These are phyloP conservation scores for Clarias batrachus DNA, from an alignment of 2,113 vertebrate genomes.

Conservation along the genomic window DNA sequence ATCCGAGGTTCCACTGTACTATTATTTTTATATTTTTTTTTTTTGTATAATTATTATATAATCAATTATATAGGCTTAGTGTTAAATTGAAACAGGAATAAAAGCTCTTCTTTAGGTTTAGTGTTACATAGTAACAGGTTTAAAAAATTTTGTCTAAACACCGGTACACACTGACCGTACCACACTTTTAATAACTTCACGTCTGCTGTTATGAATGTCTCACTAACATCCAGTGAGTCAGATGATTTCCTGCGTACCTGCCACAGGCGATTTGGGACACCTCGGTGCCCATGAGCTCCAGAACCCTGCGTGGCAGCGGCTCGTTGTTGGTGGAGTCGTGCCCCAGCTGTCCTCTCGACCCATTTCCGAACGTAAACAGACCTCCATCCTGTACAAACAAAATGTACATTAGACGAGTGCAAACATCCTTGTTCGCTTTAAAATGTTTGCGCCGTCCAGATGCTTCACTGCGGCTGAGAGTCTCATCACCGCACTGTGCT, in stretches of 20 bases:
- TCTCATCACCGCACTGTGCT: no score
- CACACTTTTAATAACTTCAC: no score
- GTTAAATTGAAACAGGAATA: no score
- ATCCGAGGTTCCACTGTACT: no score
- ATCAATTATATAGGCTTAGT: neutral
- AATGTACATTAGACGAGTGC: neutral
- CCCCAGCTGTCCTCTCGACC: conserved; percentile 84
- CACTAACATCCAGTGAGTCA: neutral
- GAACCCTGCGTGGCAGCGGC: conserved; percentile 83
- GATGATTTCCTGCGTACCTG: conserved; percentile 66
- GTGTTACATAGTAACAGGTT: no score
- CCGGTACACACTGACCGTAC: no score
- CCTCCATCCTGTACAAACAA: conserved; percentile 78
- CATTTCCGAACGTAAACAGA: conserved; percentile 88
- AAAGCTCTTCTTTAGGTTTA: no score
- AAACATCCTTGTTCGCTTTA: neutral
- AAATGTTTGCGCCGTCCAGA: no score
- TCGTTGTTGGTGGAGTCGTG: conserved; percentile 86
- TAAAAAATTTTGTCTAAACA: neutral
- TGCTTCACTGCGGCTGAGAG: no score
- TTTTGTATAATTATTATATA: neutral
- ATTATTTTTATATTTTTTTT: no score
- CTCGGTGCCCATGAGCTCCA: conserved; percentile 90
- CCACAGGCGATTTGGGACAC: conserved; percentile 90
- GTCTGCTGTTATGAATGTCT: neutral